These are phyloP conservation scores for Hirtodrosophila confusa DNA, from an alignment of 2,888 invertebrate genomes.

Conservation along the genomic window DNA sequence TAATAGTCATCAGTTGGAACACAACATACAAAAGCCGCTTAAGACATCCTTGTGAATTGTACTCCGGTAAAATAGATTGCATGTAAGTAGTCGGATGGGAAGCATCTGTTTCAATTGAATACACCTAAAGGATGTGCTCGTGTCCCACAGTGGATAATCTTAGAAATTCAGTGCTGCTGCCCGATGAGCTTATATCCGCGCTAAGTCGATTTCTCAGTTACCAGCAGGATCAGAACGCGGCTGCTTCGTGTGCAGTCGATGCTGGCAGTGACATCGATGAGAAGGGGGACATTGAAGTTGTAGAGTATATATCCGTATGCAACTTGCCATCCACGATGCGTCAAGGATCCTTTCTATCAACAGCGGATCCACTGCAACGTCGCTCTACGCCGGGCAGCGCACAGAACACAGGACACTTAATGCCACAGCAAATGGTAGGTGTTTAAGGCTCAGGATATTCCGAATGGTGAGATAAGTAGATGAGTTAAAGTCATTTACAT, in stretches of 20 bases:
- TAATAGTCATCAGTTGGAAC: neutral
- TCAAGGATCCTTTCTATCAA: neutral
- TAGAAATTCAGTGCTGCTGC: conserved; percentile 36
- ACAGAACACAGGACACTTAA: conserved; percentile 4
- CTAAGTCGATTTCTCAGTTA: conserved; percentile 30
- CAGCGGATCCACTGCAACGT: neutral
- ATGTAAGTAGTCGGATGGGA: conserved; percentile 36
- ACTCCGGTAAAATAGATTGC: conserved; percentile 6
- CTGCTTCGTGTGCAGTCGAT: neutral
- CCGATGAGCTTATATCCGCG: conserved; percentile 39
- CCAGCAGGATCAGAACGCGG: conserved; percentile 1
- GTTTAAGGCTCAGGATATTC: no score
- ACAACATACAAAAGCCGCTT: neutral
- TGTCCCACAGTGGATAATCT: neutral
- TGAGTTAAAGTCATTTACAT: no score
- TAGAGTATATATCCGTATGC: neutral
- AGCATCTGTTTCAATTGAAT: neutral
- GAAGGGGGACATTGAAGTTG: neutral
- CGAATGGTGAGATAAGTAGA: no score
- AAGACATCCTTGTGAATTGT: neutral
- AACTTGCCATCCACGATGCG: conserved; percentile 7
- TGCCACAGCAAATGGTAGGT: no score
- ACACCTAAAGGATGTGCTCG: neutral
- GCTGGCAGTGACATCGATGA: neutral
- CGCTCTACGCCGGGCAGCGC: neutral